These are phyloP conservation scores for Chiloscyllium punctatum DNA, from an alignment of 2,797 vertebrate species.

Conservation along the genomic window DNA sequence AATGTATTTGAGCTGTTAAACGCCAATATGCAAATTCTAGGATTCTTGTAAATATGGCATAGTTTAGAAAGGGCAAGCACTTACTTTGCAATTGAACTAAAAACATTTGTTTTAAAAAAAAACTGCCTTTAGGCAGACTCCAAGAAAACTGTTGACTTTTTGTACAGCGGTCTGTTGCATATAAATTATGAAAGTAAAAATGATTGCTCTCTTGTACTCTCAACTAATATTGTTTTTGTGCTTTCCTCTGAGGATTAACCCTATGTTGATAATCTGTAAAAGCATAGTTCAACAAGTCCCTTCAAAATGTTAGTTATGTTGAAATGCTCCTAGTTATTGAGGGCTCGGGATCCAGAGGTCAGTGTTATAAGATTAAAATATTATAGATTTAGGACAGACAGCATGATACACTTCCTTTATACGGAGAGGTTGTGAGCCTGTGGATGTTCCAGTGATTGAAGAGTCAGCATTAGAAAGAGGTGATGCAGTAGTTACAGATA, in stretches of 20 bases:
- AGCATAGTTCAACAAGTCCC: not conserved
- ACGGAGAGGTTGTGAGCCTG: not conserved
- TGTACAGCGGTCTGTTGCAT: not conserved
- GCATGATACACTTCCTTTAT: not conserved
- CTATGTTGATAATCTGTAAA: not conserved
- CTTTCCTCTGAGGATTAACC: not conserved
- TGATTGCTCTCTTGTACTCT: not conserved
- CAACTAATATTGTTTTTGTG: not conserved
- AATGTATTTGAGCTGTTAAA: not conserved
- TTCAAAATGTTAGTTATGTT: not conserved
- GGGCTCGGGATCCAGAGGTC: not conserved
- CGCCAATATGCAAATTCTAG: not conserved
- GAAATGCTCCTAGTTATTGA: not conserved
- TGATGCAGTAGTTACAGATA: not conserved
- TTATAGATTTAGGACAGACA: not conserved
- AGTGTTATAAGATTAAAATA: not conserved
- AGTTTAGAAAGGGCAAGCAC: not conserved
- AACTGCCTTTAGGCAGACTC: not conserved
- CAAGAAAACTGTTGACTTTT: not conserved
- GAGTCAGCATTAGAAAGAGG: not conserved
- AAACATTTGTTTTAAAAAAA: not conserved
- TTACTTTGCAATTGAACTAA: not conserved
- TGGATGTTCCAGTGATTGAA: no score
- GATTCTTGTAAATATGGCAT: not conserved
- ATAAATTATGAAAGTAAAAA: not conserved